These are phyloP conservation scores for Oxytorus armatus DNA, from an alignment of 2,888 invertebrate genomes.

Conservation along the genomic window DNA sequence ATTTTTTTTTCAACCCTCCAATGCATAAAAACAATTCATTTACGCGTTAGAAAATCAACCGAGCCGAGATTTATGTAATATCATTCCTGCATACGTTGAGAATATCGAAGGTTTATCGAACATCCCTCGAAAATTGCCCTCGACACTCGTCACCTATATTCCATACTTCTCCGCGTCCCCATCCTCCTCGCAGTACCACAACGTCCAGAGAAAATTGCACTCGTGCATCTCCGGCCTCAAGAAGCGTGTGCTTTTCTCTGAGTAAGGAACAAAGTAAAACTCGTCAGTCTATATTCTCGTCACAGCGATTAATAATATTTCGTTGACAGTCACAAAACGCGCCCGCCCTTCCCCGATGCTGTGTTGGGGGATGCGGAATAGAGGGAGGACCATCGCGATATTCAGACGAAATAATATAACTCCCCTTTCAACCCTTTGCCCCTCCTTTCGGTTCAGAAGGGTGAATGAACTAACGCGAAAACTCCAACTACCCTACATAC, in stretches of 20 bases:
- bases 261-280: slow-evolving; percentile 58
- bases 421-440: slow-evolving; percentile 3
- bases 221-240: slow-evolving; percentile 62
- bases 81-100: slow-evolving; percentile 27
- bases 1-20: background rate
- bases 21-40: background rate
- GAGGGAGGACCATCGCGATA: slow-evolving; percentile 37
- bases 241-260: slow-evolving; percentile 48
- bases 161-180: slow-evolving; percentile 37
- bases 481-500: too few relatives aligned
- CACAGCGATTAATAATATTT: slow-evolving; percentile 65
- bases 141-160: slow-evolving; percentile 15
- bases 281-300: slow-evolving; percentile 58
- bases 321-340: slow-evolving; percentile 54
- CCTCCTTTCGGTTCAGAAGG: too few relatives aligned
- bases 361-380: slow-evolving; percentile 34
- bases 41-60: slow-evolving; percentile 23
- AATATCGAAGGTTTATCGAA: slow-evolving; percentile 44
- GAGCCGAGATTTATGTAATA: slow-evolving; percentile 24
- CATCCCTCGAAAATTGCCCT: slow-evolving; percentile 18
- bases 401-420: slow-evolving; percentile 59
- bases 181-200: too few relatives aligned
- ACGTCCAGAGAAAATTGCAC: slow-evolving; percentile 62
- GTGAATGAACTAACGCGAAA: too few relatives aligned
- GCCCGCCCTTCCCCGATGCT: slow-evolving; percentile 29